phyloP scores from a whole-genome alignment of 2,888 invertebrate species.

The Scaptomyza parva region DNA sequence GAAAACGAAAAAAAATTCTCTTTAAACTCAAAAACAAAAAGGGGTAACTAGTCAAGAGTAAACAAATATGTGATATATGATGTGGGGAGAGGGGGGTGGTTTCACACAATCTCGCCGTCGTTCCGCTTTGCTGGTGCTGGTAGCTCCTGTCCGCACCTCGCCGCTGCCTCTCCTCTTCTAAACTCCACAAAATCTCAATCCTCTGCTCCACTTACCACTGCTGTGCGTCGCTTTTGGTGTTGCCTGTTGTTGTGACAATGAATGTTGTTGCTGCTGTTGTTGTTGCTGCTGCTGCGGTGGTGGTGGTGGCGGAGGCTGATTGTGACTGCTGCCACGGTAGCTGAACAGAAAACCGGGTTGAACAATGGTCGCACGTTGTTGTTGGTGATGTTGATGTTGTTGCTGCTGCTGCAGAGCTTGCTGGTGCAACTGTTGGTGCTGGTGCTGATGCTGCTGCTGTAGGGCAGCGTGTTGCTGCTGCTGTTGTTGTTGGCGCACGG shows the following conservation, averaged over 20 bases:
- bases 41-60: slow-evolving; percentile 9
- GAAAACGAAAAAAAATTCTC: slow-evolving; percentile 11
- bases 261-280: slow-evolving; percentile 14
- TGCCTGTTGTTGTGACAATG: slow-evolving; percentile 38
- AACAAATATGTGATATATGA: slow-evolving; percentile 20
- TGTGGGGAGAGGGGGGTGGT: background rate
- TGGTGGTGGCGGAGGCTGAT: slow-evolving; percentile 56
- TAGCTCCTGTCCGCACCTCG: slow-evolving; percentile 19
- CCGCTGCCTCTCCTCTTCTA: background rate
- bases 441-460: slow-evolving; percentile 86
- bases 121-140: slow-evolving; percentile 38
- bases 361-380: slow-evolving; percentile 74
- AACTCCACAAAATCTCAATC: slow-evolving; percentile 24
- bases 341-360: slow-evolving; percentile 81
- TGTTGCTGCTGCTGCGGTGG: slow-evolving; percentile 48
- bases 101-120: slow-evolving; percentile 3
- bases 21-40: background rate
- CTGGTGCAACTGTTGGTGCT: slow-evolving; percentile 67
- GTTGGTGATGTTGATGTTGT: slow-evolving; percentile 52
- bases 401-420: slow-evolving; percentile 56
- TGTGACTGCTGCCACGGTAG: slow-evolving; percentile 76
- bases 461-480: slow-evolving; percentile 71
- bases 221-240: slow-evolving; percentile 65
- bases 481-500: slow-evolving; percentile 71
- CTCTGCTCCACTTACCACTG: slow-evolving; percentile 69